Percentiles rank a stretch among this genome's conserved stretches.
Evolutionary conservation across 2,888 invertebrate species (phyloP).

Genomic region (Caprella mutica): DNA sequence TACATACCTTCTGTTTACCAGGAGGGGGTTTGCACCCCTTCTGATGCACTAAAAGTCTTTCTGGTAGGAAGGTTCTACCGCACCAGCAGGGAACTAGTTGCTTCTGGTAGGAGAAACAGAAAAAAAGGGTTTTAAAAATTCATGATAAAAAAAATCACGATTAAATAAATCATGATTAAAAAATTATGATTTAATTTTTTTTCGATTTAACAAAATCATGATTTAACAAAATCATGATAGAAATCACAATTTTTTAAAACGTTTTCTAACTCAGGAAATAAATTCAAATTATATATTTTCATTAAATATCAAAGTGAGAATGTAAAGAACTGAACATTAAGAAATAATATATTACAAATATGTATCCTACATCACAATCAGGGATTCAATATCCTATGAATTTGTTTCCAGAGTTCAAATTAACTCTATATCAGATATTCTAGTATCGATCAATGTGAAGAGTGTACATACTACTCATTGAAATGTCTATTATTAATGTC

Average conservation of each 20-base stretch:
- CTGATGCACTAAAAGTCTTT: constrained; percentile 53
- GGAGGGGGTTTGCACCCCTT: constrained; percentile 46
- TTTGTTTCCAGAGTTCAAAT: too few relatives aligned
- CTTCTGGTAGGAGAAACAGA: constrained; percentile 13
- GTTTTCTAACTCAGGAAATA: neutral
- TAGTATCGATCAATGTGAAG: neutral
- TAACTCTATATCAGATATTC: too few relatives aligned
- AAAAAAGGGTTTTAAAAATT: too few relatives aligned
- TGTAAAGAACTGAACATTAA: too few relatives aligned
- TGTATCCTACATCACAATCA: too few relatives aligned
- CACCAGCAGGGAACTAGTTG: constrained; percentile 54
- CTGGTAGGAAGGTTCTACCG: constrained; percentile 56
- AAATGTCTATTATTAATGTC: neutral
- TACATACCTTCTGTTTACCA: constrained; percentile 23
- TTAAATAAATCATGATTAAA: neutral
- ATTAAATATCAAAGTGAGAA: too few relatives aligned
- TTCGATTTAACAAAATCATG: neutral
- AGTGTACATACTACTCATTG: neutral
- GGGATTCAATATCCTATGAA: too few relatives aligned
- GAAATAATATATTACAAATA: too few relatives aligned
- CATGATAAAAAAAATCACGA: neutral
- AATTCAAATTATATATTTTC: too few relatives aligned
- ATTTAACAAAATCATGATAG: neutral
- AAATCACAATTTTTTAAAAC: neutral
- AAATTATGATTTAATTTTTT: too few relatives aligned